phyloP scores from a whole-genome alignment of 2,113 vertebrate genomes.

The Phalacrocorax carbo region DNA sequence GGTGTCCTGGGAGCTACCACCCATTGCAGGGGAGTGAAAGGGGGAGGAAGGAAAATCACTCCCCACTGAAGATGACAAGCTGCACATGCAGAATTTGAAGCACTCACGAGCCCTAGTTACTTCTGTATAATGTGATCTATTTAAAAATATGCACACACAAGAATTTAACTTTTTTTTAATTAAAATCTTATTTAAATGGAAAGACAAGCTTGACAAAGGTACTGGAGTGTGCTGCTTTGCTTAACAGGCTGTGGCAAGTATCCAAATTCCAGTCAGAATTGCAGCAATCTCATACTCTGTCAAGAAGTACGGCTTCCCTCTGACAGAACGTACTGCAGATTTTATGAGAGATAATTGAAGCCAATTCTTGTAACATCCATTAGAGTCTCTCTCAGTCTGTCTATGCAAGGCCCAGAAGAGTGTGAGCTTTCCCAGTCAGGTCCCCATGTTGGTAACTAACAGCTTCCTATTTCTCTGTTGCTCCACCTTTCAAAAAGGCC shows the following conservation, averaged over 20 bases:
- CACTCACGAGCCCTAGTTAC: not conserved
- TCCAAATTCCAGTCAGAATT: not conserved
- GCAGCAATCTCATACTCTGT: not conserved
- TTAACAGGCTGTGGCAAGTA: not conserved
- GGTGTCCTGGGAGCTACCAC: not conserved
- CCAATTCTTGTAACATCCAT: not conserved
- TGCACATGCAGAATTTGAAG: not conserved
- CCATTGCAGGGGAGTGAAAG: not conserved
- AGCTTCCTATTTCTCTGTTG: not conserved
- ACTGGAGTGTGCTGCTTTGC: not conserved
- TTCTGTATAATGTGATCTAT: not conserved
- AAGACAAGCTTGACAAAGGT: not conserved
- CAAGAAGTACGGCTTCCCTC: not conserved
- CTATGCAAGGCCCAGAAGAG: not conserved
- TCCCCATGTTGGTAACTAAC: not conserved
- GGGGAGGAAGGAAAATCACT: not conserved
- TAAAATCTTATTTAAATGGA: not conserved
- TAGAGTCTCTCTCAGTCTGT: not conserved
- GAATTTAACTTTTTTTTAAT: not conserved
- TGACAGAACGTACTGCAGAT: not conserved
- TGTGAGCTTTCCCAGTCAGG: not conserved
- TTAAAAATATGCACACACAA: not conserved
- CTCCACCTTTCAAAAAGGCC: not conserved
- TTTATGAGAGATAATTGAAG: slow-evolving; percentile 7
- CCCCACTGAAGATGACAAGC: not conserved